phyloP scores from a whole-genome alignment of 2,888 invertebrate species.

The Caenorhabditis panamensis region DNA sequence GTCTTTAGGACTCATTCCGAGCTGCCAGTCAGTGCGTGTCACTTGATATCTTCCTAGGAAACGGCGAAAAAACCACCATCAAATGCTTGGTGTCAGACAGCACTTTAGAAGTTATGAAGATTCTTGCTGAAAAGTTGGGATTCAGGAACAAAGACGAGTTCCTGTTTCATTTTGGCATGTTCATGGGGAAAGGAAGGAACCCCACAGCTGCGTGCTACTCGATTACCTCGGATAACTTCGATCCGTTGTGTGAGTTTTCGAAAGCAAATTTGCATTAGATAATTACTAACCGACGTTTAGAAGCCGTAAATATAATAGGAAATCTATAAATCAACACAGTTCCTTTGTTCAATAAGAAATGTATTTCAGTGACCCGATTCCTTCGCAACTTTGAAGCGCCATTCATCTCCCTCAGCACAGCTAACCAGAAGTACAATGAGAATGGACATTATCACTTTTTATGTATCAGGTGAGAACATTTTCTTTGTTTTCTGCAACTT shows the following conservation, averaged over 20 bases:
- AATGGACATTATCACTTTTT: conserved; percentile 67
- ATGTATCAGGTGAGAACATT: conserved; percentile 41
- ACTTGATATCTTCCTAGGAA: conserved; percentile 65
- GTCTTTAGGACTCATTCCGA: conserved; percentile 68
- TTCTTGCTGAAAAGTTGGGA: conserved; percentile 89
- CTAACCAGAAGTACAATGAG: conserved; percentile 70
- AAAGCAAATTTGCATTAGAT: too few relatives aligned
- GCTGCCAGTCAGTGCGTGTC: conserved; percentile 66
- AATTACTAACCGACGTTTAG: too few relatives aligned
- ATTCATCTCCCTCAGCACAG: conserved; percentile 87
- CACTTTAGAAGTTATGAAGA: conserved; percentile 82
- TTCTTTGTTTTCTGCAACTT: too few relatives aligned
- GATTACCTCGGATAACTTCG: conserved; percentile 49
- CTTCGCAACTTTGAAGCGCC: conserved; percentile 98
- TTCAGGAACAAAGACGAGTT: conserved; percentile 86
- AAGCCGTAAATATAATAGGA: too few relatives aligned
- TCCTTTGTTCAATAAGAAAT: too few relatives aligned
- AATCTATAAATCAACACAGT: too few relatives aligned
- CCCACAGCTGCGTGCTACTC: conserved; percentile 38
- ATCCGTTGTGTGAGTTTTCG: conserved; percentile 67
- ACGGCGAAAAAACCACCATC: conserved; percentile 64
- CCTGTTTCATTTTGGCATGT: conserved; percentile 92
- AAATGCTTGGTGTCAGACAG: conserved; percentile 65
- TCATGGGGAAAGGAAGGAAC: conserved; percentile 86
- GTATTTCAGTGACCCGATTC: conserved; percentile 87